Conservation (phyloP, 1,140 invertebrate genomes). For the Drosophila mojavensis region DNA sequence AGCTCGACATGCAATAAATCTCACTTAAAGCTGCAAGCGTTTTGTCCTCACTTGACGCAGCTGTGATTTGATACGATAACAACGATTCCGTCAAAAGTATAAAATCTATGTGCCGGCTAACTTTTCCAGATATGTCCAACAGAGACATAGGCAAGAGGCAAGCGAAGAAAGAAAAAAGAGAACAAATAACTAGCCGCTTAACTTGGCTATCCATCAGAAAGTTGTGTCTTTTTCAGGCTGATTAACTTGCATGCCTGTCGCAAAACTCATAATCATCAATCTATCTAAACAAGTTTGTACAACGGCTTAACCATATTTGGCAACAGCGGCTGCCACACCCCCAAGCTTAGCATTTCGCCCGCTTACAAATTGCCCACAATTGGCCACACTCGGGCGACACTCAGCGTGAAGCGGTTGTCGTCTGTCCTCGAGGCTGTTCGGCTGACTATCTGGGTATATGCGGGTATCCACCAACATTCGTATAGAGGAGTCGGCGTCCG, state of each 20-base stretch:
- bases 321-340: slow-evolving; percentile 3
- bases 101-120: not conserved
- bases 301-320: slow-evolving; percentile 37
- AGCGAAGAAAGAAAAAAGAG: not conserved
- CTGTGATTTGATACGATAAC: slow-evolving; percentile 3
- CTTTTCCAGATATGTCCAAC: not conserved
- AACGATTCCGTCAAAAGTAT: not conserved
- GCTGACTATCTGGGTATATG: not conserved
- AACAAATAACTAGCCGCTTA: slow-evolving; percentile 24
- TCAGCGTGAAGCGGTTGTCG: slow-evolving; percentile 2
- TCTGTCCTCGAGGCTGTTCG: not conserved
- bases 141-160: not conserved
- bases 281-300: slow-evolving; percentile 38
- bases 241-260: slow-evolving; percentile 47
- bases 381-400: slow-evolving; percentile 25
- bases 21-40: not conserved
- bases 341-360: slow-evolving; percentile 1
- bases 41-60: not conserved
- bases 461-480: too few relatives aligned
- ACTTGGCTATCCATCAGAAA: slow-evolving; percentile 35
- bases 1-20: not conserved
- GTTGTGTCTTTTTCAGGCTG: slow-evolving; percentile 37
- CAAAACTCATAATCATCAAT: slow-evolving; percentile 53
- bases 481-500: not conserved
- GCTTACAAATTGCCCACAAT: slow-evolving; percentile 41